Evolutionary conservation across 2,888 invertebrate genomes (phyloP), one percentile per base, ranked within the genome.

Genomic region (Chydorus sphaericus): DNA sequence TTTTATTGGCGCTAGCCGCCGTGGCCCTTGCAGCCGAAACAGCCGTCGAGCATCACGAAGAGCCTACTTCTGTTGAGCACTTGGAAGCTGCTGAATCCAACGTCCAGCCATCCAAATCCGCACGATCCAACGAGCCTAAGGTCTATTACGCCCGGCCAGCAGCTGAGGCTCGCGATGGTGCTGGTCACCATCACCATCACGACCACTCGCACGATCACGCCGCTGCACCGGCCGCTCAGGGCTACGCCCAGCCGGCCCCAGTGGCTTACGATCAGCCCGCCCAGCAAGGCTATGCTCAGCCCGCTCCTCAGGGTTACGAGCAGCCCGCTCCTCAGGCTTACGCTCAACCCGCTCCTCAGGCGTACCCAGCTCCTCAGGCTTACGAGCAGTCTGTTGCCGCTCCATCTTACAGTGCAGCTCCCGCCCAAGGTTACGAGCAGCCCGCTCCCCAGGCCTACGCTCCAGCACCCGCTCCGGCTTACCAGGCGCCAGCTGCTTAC

Each of bases 121-220:
- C 33, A 8, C 31, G 31, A 8, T 31, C 48, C 18, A 39, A 14
- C 28, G 55, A 48, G 18, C 38, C 55, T 1, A 52, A 52, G 18
- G 52, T 36, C 23, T 31, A 31, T 11, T 37, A 55, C 30, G 49
- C 55, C 10, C 37, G 36, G 14, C 39, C 39, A 14, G 54, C 14
- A 39, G 55, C 55, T 37, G 49, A 55, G 26, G 30, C 36, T 16
- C 55, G 55, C 31, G 55, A 55, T 28, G 55, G 55, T 4, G 55
- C 55, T 20, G 49, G 49, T 20, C 55, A 55, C 49, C 36, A 55
- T 36, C 55, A 55, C 33, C 31, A 23, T 10, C 55, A 55, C 20
- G 55, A 29, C 8, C 48, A 55, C 31, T 49, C 48, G 33, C 49
- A 55, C 3, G 33, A 55, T n/a, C 37, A 28, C 14, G 48, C 30